phyloP scores from a whole-genome alignment of 2,113 vertebrate species.

The Macaca mulatta region DNA sequence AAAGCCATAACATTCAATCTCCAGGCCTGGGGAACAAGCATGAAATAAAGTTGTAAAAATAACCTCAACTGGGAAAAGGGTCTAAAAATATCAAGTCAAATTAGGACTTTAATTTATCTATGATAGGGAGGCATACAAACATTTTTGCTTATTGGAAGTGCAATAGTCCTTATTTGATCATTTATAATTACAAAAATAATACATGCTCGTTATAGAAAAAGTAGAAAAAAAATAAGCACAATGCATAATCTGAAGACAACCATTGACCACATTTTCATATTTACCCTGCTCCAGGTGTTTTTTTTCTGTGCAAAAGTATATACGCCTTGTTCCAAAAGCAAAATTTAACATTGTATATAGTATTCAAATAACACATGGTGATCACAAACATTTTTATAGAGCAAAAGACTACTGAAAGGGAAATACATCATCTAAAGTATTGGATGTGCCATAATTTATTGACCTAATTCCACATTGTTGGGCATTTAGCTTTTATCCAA shows the following conservation, averaged over 20 bases:
- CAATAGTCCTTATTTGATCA: neutral
- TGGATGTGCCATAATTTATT: neutral
- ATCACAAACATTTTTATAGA: neutral
- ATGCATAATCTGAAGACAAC: neutral
- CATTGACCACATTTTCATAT: neutral
- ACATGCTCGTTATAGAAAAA: neutral
- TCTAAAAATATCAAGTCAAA: neutral
- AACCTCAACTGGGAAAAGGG: neutral
- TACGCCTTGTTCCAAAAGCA: neutral
- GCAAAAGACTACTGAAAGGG: neutral
- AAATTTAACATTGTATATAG: neutral
- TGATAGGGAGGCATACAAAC: neutral
- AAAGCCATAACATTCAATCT: neutral
- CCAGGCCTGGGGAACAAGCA: neutral
- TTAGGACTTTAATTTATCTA: neutral
- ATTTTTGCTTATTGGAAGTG: neutral
- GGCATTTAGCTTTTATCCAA: neutral
- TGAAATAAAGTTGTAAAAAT: neutral
- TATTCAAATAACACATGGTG: neutral
- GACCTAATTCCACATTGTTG: neutral
- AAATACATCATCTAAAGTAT: neutral
- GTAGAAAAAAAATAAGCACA: neutral
- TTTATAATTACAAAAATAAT: neutral
- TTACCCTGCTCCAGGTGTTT: neutral
- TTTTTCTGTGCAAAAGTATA: neutral